A percentile compares a stretch with the other conserved stretches of the same genome.
phyloP scores from a whole-genome alignment of 2,113 vertebrate species.

The Dipodomys stephensi region DNA sequence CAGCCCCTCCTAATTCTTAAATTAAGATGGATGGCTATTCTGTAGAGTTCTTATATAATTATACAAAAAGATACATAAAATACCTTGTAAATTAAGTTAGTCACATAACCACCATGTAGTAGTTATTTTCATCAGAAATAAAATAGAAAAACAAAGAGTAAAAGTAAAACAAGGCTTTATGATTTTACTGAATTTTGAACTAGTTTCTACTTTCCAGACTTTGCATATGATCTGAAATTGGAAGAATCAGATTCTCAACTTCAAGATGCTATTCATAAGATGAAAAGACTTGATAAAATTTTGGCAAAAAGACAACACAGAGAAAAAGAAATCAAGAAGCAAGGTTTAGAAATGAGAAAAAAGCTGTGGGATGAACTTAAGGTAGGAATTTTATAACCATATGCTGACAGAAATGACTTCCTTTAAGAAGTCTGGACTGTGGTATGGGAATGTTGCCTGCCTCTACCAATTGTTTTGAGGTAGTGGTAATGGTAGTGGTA shows the following conservation, averaged over 20 bases:
- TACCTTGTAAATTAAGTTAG: background rate
- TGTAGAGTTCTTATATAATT: background rate
- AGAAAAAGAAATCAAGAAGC: conserved; percentile 90
- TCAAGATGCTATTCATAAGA: conserved; percentile 89
- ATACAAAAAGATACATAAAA: background rate
- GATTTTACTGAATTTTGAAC: conserved; percentile 27
- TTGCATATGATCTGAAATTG: conserved; percentile 74
- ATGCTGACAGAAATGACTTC: background rate
- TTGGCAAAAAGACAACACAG: conserved; percentile 84
- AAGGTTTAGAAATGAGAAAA: conserved; percentile 88
- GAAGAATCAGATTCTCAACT: conserved; percentile 84
- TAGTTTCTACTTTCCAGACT: conserved; percentile 50
- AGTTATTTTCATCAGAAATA: background rate
- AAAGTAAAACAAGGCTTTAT: conserved; percentile 16
- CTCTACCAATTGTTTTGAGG: background rate
- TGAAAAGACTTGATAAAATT: conserved; percentile 91
- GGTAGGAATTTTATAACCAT: conserved; percentile 82
- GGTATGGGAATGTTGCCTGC: background rate
- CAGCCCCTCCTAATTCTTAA: background rate
- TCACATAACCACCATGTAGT: background rate
- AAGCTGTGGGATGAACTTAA: conserved; percentile 91
- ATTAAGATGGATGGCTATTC: background rate
- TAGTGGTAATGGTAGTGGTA: background rate
- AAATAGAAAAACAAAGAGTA: conserved; percentile 29
- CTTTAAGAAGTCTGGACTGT: background rate